phyloP scores from a whole-genome alignment of 2,888 invertebrate genomes.

The Bombyx huttoni region DNA sequence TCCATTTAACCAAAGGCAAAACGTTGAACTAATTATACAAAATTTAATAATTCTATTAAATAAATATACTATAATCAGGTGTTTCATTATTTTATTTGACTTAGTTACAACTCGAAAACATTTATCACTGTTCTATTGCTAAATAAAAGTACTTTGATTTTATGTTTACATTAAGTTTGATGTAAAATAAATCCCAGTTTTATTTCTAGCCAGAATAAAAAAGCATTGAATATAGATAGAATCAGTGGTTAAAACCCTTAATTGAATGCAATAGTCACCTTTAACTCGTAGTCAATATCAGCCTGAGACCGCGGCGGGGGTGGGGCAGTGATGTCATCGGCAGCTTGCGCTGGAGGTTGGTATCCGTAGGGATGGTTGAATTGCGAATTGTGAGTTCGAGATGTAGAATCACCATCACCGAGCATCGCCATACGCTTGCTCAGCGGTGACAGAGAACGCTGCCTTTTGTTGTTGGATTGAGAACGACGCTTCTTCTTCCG shows the following conservation, averaged over 20 bases:
- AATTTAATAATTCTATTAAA: no score
- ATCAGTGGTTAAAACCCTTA: neutral
- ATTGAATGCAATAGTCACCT: conserved; percentile 33
- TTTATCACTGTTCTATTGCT: no score
- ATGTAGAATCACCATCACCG: conserved; percentile 62
- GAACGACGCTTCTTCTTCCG: conserved; percentile 74
- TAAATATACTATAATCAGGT: no score
- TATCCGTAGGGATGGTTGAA: conserved; percentile 79
- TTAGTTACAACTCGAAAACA: no score
- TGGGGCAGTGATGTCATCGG: conserved; percentile 45
- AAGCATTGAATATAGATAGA: neutral
- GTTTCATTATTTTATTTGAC: no score
- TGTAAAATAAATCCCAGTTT: no score
- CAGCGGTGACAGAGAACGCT: conserved; percentile 83
- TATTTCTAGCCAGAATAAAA: no score
- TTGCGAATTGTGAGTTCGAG: conserved; percentile 72
- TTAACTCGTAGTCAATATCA: conserved; percentile 76
- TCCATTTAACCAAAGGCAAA: no score
- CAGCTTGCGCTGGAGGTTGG: conserved; percentile 71
- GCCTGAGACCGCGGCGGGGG: conserved; percentile 49
- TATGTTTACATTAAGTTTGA: no score
- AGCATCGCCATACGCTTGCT: conserved; percentile 87
- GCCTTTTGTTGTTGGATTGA: conserved; percentile 72
- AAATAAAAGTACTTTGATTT: no score
- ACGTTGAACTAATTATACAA: no score